A percentile compares a stretch with the other conserved stretches of the same genome.
Evolutionary conservation across 2,113 vertebrate species (phyloP).

Genomic region (Mobula hypostoma): DNA sequence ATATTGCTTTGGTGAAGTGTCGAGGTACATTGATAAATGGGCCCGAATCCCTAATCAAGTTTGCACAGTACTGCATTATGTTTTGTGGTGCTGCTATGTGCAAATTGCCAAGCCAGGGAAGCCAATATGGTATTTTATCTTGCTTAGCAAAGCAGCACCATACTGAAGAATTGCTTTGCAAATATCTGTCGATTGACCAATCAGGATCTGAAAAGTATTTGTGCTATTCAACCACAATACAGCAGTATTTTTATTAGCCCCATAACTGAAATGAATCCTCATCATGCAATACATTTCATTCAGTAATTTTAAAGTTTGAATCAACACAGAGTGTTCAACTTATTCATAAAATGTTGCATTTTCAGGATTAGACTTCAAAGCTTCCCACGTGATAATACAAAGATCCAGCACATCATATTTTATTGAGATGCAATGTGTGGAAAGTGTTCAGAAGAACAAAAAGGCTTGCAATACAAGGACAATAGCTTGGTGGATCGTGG

Average conservation of each 20-base stretch:
- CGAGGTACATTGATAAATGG: not conserved
- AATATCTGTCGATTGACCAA: not conserved
- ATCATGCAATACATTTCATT: not conserved
- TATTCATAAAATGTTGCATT: not conserved
- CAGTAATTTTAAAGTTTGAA: not conserved
- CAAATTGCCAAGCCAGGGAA: not conserved
- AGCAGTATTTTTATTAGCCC: not conserved
- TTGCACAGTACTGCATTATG: not conserved
- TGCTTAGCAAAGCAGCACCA: not conserved
- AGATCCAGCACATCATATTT: not conserved
- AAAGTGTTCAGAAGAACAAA: not conserved
- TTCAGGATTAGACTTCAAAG: not conserved
- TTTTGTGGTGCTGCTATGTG: not conserved
- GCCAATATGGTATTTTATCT: not conserved
- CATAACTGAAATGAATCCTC: not conserved
- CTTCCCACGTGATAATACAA: too few species aligned
- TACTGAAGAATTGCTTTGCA: not conserved
- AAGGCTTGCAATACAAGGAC: not conserved
- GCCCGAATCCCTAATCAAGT: not conserved
- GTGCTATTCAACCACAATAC: not conserved
- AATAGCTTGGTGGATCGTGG: not conserved
- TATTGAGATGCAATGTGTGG: not conserved
- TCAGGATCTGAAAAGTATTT: not conserved
- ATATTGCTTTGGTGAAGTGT: not conserved
- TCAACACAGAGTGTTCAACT: not conserved